Evolutionary conservation across 2,113 vertebrate species (phyloP), one percentile per base, ranked within the genome.

Genomic region (Oryzias celebensis): DNA sequence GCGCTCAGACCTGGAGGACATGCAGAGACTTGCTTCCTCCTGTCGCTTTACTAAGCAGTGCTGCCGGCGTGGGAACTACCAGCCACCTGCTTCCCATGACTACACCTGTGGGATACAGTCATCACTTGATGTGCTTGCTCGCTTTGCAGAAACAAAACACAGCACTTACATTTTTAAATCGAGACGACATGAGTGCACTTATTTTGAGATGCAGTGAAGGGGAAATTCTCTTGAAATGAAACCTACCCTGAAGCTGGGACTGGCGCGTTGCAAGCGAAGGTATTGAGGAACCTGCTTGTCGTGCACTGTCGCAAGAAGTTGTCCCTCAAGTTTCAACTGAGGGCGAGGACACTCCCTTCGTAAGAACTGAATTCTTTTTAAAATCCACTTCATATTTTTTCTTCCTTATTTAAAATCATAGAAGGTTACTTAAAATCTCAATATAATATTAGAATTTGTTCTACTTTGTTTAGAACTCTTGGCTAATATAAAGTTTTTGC

Each of bases 41-140:
- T 62, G 54, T 66, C 84, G 42, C 75, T 73, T 65, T 57, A 60
- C 64, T 84, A 90, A 91, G 92, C 67, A 86, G 73, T 80, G 84
- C 93, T 91, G 90, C 92, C 90, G 92, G 94, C 94, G 96, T 98
- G 96, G 95, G 96, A 98, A 98, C 91, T 90, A 88, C 70, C 80
- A 85, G 68, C 62, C 94, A 93, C 90, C 91, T 92, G 91, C 93
- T 97, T 98, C 95, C 94, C 96, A 98, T 94, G 94, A 94, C 93
- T 91, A 80, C 82, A 89, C 78, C 88, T 93, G 89, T 89, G 86
- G 77, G 89, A 86, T 86, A 81, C 70, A 64, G 68, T 62, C 62
- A 67, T 72, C 82, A 62, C 53, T 68, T 49, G 24, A 85, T 83
- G 67, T 82, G 66, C 76, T 88, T 66, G 83, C 65, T 26, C 23